These are phyloP conservation scores for Polyploca ridens DNA, from an alignment of 2,888 invertebrate genomes.

Conservation along the genomic window DNA sequence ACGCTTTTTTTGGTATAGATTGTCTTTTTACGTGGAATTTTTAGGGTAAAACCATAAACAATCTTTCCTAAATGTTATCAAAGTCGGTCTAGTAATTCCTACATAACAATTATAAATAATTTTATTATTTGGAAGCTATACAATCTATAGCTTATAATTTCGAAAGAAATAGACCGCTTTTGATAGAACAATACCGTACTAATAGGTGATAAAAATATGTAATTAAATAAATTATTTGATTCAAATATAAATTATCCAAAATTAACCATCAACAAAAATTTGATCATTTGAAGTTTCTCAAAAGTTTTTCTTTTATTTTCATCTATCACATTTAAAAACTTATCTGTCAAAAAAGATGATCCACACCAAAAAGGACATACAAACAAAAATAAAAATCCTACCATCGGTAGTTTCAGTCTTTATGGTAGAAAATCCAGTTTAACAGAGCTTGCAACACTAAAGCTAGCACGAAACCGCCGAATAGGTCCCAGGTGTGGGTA, in stretches of 20 bases:
- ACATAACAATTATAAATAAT: neutral
- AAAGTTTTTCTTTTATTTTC: no score
- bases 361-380: conserved; percentile 3
- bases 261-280: neutral
- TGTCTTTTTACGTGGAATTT: neutral
- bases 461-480: conserved; percentile 69
- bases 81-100: neutral
- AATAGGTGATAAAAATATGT: no score
- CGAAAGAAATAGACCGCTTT: neutral
- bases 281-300: no score
- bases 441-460: conserved; percentile 69
- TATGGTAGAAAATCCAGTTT: conserved; percentile 71
- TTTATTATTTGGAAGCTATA: neutral
- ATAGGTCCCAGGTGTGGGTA: conserved; percentile 67
- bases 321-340: neutral
- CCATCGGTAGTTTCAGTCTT: conserved; percentile 55
- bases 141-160: neutral
- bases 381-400: neutral
- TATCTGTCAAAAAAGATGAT: neutral
- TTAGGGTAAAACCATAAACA: neutral
- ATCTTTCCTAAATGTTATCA: neutral
- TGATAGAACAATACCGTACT: neutral
- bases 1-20: neutral
- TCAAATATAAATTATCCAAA: neutral
- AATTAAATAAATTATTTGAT: no score